Conservation (phyloP, 92 coral and sea anemone species). For the Desmophyllum pertusum region DNA sequence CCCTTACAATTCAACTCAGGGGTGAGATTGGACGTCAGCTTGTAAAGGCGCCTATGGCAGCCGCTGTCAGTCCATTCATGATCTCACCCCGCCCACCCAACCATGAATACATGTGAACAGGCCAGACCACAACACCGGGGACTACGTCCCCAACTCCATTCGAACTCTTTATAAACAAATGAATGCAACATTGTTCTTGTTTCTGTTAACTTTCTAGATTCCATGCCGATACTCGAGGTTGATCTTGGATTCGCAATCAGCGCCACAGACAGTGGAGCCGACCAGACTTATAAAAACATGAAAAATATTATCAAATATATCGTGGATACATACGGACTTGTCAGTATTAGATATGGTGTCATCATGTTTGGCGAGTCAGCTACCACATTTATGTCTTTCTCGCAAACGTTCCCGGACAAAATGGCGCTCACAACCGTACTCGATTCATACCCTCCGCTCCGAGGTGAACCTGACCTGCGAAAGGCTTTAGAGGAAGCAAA, state of each 20-base stretch:
- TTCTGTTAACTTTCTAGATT: conserved; percentile 13
- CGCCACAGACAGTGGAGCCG: conserved; percentile 53
- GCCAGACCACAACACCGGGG: too few species aligned
- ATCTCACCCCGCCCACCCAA: too few species aligned
- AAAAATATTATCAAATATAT: conserved; percentile 60
- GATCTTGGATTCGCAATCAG: conserved; percentile 79
- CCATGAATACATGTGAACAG: too few species aligned
- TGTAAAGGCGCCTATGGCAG: too few species aligned
- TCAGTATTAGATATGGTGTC: conserved; percentile 70
- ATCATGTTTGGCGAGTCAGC: conserved; percentile 73
- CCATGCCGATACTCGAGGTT: conserved; percentile 45
- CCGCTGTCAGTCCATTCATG: too few species aligned
- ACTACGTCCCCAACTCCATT: too few species aligned
- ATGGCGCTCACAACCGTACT: conserved; percentile 40
- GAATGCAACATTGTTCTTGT: not conserved
- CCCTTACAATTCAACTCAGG: too few species aligned
- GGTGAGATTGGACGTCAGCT: too few species aligned
- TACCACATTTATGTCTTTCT: conserved; percentile 66
- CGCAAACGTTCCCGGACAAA: conserved; percentile 62
- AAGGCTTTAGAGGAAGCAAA: conserved; percentile 60
- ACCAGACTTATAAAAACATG: conserved; percentile 61
- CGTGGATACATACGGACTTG: conserved; percentile 58
- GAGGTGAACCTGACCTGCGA: conserved; percentile 67
- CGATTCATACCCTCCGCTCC: conserved; percentile 34
- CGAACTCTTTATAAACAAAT: not conserved